These are phyloP conservation scores for Fregetta grallaria DNA, from an alignment of 2,113 vertebrate genomes.

Conservation along the genomic window DNA sequence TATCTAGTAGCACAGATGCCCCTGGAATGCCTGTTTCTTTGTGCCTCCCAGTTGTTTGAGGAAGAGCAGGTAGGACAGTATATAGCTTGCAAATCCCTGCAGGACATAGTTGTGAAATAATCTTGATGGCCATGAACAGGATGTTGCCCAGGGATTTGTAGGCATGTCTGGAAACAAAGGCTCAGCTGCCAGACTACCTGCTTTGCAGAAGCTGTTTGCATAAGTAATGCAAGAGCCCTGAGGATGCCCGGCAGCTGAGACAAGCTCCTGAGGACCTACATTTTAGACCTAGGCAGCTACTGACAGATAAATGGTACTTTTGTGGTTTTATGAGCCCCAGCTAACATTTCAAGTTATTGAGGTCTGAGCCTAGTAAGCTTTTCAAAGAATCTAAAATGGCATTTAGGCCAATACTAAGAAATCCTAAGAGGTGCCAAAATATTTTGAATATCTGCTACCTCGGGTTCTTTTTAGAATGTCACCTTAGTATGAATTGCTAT, in stretches of 20 bases:
- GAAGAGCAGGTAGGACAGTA: background rate
- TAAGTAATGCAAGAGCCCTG: background rate
- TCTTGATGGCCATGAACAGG: background rate
- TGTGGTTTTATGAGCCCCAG: background rate
- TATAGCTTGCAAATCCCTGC: background rate
- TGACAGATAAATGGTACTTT: constrained; percentile 14
- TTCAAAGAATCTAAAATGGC: background rate
- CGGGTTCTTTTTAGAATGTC: background rate
- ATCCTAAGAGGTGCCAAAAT: background rate
- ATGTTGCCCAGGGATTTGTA: background rate
- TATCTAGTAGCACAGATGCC: background rate
- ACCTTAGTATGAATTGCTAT: background rate
- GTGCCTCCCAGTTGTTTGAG: background rate
- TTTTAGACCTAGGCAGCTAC: background rate
- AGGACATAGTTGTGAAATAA: background rate
- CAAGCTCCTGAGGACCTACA: background rate
- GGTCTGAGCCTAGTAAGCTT: background rate
- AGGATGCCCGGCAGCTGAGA: background rate
- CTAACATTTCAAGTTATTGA: background rate
- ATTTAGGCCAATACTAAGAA: background rate
- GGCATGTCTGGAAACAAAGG: background rate
- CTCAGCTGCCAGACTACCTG: background rate
- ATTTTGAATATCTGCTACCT: background rate
- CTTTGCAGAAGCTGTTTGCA: background rate
- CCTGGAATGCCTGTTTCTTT: background rate